Base-by-base conservation (phyloP, 2,797 vertebrate species). In the Echeneis naucrates region DNA sequence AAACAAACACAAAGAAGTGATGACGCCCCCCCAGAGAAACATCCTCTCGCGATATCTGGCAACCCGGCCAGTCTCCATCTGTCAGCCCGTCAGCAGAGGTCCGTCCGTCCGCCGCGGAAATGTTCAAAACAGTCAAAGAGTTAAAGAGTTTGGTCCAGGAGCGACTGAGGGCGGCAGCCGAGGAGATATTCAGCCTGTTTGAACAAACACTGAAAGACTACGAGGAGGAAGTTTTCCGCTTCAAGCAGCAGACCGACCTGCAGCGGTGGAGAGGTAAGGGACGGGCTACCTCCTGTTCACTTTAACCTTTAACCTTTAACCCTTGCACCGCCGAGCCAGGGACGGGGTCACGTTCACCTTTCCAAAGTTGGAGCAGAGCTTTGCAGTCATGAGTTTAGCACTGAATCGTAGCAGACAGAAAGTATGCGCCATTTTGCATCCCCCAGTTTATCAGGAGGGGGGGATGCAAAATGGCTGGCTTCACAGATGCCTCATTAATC, bases 381-480 rank as follows among this genome's bases (percentile, higher is more conserved):
- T 11, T 14, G 17, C 9, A 26, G 21, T 2, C 9, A 16, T n/a
- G n/a, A n/a, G n/a, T n/a, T n/a, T n/a, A n/a, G n/a, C n/a, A 32
- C 4, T 5, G 16, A 14, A 40, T 10, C 8, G n/a, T n/a, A n/a
- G n/a, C n/a, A n/a, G n/a, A n/a, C n/a, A 10, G 2, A 30, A 45
- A 16, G 17, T 54, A 62, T 30, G 60, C 78, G 78, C 77, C 84
- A 83, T 86, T 81, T 86, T 68, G 80, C 84, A 51, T 81, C 84
- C 78, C 75, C 32, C 9, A 19, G 16, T 2, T 21, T 17, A 21
- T 17, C 23, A 19, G 35, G 10, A 26, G 48, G 14, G 5, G 10
- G 82, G 82, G 83, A 78, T 63, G 84, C 78, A 73, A 78, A 86
- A 83, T 83, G 84, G 75, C 75, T 77, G 37, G 21, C 45, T 45